Conservation (phyloP, 2,888 invertebrate species). For the Eupeodes latifasciatus region DNA sequence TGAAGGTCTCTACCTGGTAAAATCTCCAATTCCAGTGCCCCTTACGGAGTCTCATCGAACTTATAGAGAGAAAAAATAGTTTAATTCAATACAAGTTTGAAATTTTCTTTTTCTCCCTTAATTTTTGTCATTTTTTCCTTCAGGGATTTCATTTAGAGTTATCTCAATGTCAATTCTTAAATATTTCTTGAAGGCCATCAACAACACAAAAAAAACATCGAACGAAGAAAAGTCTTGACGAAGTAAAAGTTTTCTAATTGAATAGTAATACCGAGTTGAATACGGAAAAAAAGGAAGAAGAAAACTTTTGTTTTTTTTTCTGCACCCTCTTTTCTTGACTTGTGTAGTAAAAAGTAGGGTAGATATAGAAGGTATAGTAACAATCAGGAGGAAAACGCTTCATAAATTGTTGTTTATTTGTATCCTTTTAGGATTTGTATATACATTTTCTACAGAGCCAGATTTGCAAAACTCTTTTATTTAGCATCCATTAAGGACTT, state of each 20-base stretch:
- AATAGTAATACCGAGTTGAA: conserved; percentile 1
- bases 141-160: no score
- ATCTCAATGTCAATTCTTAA: conserved; percentile 23
- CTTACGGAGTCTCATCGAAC: no score
- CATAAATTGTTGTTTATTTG: conserved; percentile 5
- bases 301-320: neutral
- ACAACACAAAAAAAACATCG: neutral
- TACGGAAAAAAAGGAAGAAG: neutral
- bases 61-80: no score
- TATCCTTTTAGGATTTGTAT: neutral
- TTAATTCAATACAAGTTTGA: no score
- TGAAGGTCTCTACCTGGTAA: no score
- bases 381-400: neutral
- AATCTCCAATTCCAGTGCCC: no score
- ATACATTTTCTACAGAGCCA: neutral
- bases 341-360: no score
- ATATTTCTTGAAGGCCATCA: conserved; percentile 12
- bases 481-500: conserved; percentile 7
- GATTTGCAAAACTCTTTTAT: conserved; percentile 9
- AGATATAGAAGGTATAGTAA: no score
- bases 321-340: neutral
- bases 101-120: no score
- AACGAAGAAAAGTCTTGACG: neutral
- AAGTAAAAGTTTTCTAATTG: conserved; percentile 30
- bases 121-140: no score